These are phyloP conservation scores for Hylaea fasciaria DNA, from an alignment of 2,888 invertebrate species.

Conservation along the genomic window DNA sequence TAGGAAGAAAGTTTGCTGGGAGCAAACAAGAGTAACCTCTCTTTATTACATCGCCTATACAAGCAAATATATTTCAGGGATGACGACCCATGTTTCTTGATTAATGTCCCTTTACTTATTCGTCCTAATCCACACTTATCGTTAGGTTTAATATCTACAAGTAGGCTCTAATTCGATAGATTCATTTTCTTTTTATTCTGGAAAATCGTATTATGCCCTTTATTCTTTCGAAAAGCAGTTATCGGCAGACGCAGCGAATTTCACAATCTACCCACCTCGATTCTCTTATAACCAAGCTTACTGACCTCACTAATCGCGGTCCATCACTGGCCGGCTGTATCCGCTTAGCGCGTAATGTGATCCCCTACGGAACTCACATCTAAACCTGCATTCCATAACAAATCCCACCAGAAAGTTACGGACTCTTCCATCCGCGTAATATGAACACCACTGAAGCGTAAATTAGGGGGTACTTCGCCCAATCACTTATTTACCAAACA, in stretches of 20 bases:
- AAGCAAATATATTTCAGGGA: conserved; percentile 51
- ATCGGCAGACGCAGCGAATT: background rate
- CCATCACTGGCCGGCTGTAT: conserved; percentile 52
- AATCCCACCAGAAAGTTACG: conserved; percentile 23
- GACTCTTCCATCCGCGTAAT: conserved; percentile 21
- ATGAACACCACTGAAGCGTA: conserved; percentile 34
- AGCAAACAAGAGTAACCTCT: conserved; percentile 60
- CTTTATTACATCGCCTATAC: conserved; percentile 63
- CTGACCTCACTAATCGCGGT: conserved; percentile 63
- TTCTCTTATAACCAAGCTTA: conserved; percentile 35
- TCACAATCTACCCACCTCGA: conserved; percentile 14
- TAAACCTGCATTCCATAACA: conserved; percentile 34
- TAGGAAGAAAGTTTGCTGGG: conserved; percentile 58
- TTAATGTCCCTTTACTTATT: conserved; percentile 36
- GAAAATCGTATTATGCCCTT: background rate
- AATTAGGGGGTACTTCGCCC: conserved; percentile 44
- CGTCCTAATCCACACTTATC: background rate
- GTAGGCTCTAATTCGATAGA: too few species aligned
- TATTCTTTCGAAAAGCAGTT: conserved; percentile 3
- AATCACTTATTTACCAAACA: conserved; percentile 52
- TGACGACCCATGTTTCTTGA: conserved; percentile 39
- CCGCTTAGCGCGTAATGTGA: conserved; percentile 69
- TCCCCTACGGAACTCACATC: conserved; percentile 43
- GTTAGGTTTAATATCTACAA: too few species aligned
- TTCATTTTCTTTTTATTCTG: background rate